Evolutionary conservation across 2,888 invertebrate species (phyloP), one percentile per base, ranked within the genome.

Genomic region (Acrobasis suavella): DNA sequence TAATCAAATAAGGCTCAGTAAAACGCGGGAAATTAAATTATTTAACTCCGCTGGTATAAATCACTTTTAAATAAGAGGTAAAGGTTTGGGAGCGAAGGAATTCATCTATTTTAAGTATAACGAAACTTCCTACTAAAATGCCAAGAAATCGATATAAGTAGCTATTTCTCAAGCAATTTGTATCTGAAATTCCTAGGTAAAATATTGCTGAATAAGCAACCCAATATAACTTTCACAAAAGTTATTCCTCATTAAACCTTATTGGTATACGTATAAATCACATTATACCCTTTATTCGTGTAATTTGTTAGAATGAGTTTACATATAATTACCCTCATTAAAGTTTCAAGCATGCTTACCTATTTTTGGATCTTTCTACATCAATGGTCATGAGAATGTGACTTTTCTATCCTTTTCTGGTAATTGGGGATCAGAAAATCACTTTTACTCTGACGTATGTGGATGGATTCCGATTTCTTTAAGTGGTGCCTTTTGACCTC

Each of bases 401-500:
- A 54, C 65, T 58, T 63, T 56, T 52, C 62, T 62, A 65, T 63
- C 63, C 69, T 69, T 67, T 66, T 67, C 62, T 39, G 58, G 72
- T 75, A 75, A 77, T 76, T 73, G 76, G 68, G 75, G 72, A 73
- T 71, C 76, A 68, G 72, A 68, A 74, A 76, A 75, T 76, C 75
- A 74, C 72, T 72, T 75, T 71, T 71, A 71, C 72, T 72, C 67
- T 76, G 72, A 73, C 75, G 75, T 75, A 74, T 71, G 70, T 77
- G 77, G 75, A 78, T 76, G 73, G 75, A 73, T 64, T 65, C 63
- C 73, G 71, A 77, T 76, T 77, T 69, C 67, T 68, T 73, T 74
- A 78, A n/a, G n/a, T n/a, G n/a, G 74, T 74, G 74, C 71, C 72
- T 70, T 64, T 68, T 65, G 67, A 63, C 66, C 67, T 63, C 66